These are phyloP conservation scores for Zoroaster sp. DNA, from an alignment of 53 echinoderm and acorn worm species.

Conservation along the genomic window DNA sequence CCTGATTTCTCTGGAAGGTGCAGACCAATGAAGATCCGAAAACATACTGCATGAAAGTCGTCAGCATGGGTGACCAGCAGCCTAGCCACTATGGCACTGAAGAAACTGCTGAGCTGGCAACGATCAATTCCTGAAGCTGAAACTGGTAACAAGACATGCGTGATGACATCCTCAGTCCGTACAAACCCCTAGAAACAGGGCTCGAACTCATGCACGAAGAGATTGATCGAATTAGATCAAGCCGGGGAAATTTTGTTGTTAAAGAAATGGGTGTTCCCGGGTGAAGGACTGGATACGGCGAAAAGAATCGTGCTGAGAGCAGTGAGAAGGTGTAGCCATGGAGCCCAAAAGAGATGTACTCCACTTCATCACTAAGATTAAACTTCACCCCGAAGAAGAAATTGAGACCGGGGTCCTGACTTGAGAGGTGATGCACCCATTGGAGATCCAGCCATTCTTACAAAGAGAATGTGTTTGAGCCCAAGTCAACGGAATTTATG, in stretches of 20 bases:
- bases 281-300: neutral
- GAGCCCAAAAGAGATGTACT: constrained; percentile 36
- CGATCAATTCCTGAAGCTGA: constrained; percentile 20
- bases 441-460: constrained; percentile 34
- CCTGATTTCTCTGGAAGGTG: constrained; percentile 52
- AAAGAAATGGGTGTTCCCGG: constrained; percentile 54
- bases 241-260: constrained; percentile 49
- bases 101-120: constrained; percentile 49
- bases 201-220: constrained; percentile 14
- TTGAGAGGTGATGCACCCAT: neutral
- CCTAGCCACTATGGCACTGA: constrained; percentile 48
- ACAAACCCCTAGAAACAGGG: neutral
- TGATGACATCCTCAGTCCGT: constrained; percentile 55
- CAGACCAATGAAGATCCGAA: neutral
- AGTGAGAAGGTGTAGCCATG: constrained; percentile 52
- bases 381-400: constrained; percentile 30
- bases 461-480: constrained; percentile 55
- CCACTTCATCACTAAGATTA: neutral
- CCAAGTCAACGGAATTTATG: constrained; percentile 59
- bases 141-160: constrained; percentile 25
- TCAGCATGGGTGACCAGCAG: constrained; percentile 55
- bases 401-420: neutral
- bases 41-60: constrained; percentile 55
- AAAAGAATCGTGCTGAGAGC: neutral
- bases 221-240: constrained; percentile 35